Conservation (phyloP, 1,140 invertebrate species). For the Lordiphosa mommai region DNA sequence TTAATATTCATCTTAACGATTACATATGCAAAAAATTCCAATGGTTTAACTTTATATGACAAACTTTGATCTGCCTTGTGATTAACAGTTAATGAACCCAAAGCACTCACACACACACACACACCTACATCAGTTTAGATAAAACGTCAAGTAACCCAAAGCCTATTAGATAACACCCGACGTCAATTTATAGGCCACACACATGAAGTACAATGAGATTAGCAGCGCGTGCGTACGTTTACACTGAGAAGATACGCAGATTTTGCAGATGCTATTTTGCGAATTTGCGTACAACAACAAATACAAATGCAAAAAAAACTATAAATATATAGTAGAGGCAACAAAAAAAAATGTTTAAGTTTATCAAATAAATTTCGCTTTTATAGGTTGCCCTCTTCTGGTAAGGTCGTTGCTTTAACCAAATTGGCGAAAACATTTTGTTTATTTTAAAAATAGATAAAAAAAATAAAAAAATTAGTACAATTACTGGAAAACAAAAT, state of each 20-base stretch:
- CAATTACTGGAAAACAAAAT: conserved; percentile 37
- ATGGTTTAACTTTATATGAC: neutral
- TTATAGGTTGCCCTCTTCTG: conserved; percentile 13
- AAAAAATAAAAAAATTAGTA: conserved; percentile 37
- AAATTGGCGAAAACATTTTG: conserved; percentile 19
- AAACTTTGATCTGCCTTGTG: conserved; percentile 55
- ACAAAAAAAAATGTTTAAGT: conserved; percentile 33
- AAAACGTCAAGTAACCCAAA: neutral
- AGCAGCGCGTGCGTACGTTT: conserved; percentile 38
- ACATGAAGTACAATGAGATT: conserved; percentile 7
- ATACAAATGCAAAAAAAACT: no score
- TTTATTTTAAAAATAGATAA: conserved; percentile 12
- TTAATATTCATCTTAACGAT: no score
- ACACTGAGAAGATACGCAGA: conserved; percentile 35
- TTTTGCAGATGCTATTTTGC: conserved; percentile 14
- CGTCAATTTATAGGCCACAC: conserved; percentile 49
- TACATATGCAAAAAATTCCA: no score
- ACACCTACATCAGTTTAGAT: conserved; percentile 5
- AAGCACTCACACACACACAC: conserved; percentile 23
- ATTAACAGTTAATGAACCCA: conserved; percentile 73
- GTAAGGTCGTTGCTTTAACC: conserved; percentile 36
- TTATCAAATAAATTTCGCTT: conserved; percentile 38
- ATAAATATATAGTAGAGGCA: conserved; percentile 7
- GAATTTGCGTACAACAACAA: no score
- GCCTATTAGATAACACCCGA: conserved; percentile 57